Evolutionary conservation across 2,113 vertebrate genomes (phyloP).

Genomic region (Peromyscus maniculatus): DNA sequence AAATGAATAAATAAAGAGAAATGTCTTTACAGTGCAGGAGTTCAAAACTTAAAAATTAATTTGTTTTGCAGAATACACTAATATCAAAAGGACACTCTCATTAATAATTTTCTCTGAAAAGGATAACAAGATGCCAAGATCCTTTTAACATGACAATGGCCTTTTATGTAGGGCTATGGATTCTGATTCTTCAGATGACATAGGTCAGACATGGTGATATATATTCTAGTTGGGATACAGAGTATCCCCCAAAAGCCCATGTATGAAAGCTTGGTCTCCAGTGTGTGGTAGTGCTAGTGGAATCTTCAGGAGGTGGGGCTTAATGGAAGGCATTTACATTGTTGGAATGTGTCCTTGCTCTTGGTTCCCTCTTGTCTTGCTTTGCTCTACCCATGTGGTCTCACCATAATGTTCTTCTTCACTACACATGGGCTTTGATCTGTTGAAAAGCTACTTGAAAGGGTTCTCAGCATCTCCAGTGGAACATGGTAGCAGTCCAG

Average conservation of each 20-base stretch:
- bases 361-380: background rate
- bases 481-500: background rate
- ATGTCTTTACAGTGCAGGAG: background rate
- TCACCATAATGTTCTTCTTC: background rate
- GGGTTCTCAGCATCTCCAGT: background rate
- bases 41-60: conserved; percentile 55
- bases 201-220: background rate
- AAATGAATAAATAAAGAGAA: background rate
- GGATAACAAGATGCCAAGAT: conserved; percentile 42
- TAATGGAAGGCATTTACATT: background rate
- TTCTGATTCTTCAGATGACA: background rate
- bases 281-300: background rate
- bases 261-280: background rate
- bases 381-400: background rate
- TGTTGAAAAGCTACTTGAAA: background rate
- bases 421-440: background rate
- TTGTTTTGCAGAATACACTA: conserved; percentile 29
- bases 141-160: conserved; percentile 50
- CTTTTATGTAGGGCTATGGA: background rate
- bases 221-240: background rate
- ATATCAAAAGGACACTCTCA: conserved; percentile 63
- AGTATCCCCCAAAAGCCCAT: background rate
- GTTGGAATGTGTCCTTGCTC: no score
- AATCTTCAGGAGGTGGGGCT: background rate
- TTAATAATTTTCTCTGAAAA: conserved; percentile 59